These are phyloP conservation scores for Sphenodon punctatus DNA, from an alignment of 2,797 vertebrate genomes.

Conservation along the genomic window DNA sequence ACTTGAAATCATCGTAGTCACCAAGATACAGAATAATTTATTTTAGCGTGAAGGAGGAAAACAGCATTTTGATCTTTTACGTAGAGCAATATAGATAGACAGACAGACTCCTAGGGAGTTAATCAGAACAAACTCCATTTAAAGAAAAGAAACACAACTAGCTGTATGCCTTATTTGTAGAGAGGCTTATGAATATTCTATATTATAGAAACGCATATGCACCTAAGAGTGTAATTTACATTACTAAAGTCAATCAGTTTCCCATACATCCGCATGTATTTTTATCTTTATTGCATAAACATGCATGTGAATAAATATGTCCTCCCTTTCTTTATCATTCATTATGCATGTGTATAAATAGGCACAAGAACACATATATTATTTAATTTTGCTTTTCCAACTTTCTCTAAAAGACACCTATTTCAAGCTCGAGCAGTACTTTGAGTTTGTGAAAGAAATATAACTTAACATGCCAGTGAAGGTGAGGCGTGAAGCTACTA, in stretches of 20 bases:
- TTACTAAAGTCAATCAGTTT: slow-evolving; percentile 68
- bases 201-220: slow-evolving; percentile 66
- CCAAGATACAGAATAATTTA: background rate
- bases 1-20: background rate
- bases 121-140: slow-evolving; percentile 57
- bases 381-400: background rate
- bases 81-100: background rate
- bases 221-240: slow-evolving; percentile 70
- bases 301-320: background rate
- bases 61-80: background rate
- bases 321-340: slow-evolving; percentile 14
- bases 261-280: slow-evolving; percentile 65
- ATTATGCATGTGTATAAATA: slow-evolving; percentile 37
- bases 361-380: slow-evolving; percentile 11
- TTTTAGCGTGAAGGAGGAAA: background rate
- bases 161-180: slow-evolving; percentile 44
- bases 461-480: background rate
- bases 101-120: background rate
- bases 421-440: background rate
- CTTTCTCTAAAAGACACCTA: slow-evolving; percentile 10
- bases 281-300: slow-evolving; percentile 61
- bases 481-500: background rate
- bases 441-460: background rate
- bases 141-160: slow-evolving; percentile 44
- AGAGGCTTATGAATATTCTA: slow-evolving; percentile 67